These are phyloP conservation scores for Tenualosa ilisha DNA, from an alignment of 2,797 vertebrate genomes.

Conservation along the genomic window DNA sequence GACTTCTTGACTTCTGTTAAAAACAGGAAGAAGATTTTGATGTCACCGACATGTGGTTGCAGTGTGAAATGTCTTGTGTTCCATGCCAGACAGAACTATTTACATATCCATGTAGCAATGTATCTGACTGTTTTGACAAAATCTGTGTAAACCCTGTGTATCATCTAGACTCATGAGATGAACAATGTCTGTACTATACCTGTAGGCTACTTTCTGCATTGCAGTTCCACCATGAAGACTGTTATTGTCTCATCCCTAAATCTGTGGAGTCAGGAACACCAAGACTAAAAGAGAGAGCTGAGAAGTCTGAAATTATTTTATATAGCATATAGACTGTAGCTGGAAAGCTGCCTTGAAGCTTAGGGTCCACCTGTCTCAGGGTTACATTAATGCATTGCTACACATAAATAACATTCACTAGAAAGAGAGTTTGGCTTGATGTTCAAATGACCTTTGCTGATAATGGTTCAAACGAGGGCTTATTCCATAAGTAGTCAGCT, in stretches of 20 bases:
- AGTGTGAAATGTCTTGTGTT: too few species aligned
- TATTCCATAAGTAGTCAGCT: conserved; percentile 4
- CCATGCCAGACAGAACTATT: too few species aligned
- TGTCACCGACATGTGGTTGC: too few species aligned
- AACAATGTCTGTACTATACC: too few species aligned
- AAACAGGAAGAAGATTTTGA: too few species aligned
- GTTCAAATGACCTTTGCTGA: background rate
- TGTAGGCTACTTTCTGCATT: too few species aligned
- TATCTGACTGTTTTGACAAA: too few species aligned
- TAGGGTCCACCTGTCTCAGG: background rate
- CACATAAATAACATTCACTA: background rate
- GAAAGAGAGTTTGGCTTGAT: background rate
- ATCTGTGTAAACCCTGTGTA: too few species aligned
- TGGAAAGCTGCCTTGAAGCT: background rate
- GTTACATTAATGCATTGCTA: background rate
- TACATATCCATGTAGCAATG: too few species aligned
- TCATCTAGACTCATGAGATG: too few species aligned
- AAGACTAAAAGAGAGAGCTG: background rate
- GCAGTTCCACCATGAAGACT: background rate
- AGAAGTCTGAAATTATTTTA: too few species aligned
- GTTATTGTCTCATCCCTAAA: background rate
- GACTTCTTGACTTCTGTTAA: too few species aligned
- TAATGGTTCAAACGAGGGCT: background rate
- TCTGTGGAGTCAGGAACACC: background rate
- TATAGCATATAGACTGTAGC: background rate